These are phyloP conservation scores for Rhinogobio ventralis DNA, from an alignment of 2,797 vertebrate genomes.

Conservation along the genomic window DNA sequence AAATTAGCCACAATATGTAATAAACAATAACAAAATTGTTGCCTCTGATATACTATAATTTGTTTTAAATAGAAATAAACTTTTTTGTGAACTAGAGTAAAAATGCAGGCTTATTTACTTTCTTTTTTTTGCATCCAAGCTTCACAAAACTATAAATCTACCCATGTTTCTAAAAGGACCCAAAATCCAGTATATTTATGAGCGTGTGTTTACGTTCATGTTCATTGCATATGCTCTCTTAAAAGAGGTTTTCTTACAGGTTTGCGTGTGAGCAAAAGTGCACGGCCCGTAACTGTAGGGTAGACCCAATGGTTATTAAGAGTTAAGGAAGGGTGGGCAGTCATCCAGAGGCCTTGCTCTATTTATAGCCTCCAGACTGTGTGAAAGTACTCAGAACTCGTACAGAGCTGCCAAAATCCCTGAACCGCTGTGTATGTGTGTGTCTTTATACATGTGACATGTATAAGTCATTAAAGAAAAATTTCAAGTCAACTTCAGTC, in stretches of 20 bases:
- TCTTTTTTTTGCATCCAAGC: not conserved
- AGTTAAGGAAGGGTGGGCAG: constrained; percentile 73
- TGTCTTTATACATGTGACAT: not conserved
- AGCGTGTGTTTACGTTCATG: not conserved
- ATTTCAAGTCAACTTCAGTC: constrained; percentile 1
- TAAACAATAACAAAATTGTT: not conserved
- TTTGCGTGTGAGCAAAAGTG: constrained; percentile 44
- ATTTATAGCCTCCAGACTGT: constrained; percentile 81
- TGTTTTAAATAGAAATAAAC: not conserved
- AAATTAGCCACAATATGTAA: not conserved
- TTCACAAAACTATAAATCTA: not conserved
- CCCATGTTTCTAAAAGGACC: not conserved
- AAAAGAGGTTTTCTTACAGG: constrained; percentile 49
- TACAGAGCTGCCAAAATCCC: constrained; percentile 74
- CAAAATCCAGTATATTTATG: constrained; percentile 7
- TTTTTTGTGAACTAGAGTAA: not conserved
- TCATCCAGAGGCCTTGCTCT: constrained; percentile 76
- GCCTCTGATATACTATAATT: too few species aligned
- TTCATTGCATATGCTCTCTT: constrained; percentile 2
- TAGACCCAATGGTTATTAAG: constrained; percentile 60
- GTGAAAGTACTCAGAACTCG: constrained; percentile 76
- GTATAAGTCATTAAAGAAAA: not conserved
- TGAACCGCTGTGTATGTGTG: constrained; percentile 61
- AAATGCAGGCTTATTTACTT: not conserved
- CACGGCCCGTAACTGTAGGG: constrained; percentile 37